Evolutionary conservation across 2,888 invertebrate genomes (phyloP).

Genomic region (Oxytorus armatus): DNA sequence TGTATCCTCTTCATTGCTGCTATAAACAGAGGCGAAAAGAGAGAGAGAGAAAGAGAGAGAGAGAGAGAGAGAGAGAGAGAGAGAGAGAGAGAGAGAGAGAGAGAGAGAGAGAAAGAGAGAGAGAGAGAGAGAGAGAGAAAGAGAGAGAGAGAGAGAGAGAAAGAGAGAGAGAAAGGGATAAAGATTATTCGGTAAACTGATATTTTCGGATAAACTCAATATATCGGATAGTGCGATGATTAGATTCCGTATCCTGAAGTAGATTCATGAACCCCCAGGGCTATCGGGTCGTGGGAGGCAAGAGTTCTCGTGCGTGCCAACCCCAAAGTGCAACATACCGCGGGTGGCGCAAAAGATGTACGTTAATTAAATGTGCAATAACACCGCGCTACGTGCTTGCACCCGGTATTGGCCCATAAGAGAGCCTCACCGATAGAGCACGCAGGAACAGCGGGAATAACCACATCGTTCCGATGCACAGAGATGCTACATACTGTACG

Average conservation of each 20-base stretch:
- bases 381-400: constrained; percentile 5
- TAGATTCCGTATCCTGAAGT: neutral
- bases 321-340: constrained; percentile 43
- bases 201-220: constrained; percentile 33
- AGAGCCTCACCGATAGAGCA: neutral
- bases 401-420: constrained; percentile 37
- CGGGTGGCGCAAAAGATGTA: constrained; percentile 35
- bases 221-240: constrained; percentile 1
- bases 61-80: neutral
- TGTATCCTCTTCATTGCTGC: neutral
- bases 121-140: neutral
- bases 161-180: neutral
- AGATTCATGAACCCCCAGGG: constrained; percentile 20
- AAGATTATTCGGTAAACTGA: neutral
- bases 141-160: neutral
- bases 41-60: neutral
- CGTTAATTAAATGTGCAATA: constrained; percentile 61
- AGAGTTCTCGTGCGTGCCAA: constrained; percentile 25
- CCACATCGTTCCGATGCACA: neutral
- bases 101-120: neutral
- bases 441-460: constrained; percentile 11
- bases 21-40: too few species aligned
- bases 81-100: neutral
- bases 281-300: constrained; percentile 25
- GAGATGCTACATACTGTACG: neutral